These are phyloP conservation scores for Mus minutoides DNA, from an alignment of 2,797 vertebrate species.

Conservation along the genomic window DNA sequence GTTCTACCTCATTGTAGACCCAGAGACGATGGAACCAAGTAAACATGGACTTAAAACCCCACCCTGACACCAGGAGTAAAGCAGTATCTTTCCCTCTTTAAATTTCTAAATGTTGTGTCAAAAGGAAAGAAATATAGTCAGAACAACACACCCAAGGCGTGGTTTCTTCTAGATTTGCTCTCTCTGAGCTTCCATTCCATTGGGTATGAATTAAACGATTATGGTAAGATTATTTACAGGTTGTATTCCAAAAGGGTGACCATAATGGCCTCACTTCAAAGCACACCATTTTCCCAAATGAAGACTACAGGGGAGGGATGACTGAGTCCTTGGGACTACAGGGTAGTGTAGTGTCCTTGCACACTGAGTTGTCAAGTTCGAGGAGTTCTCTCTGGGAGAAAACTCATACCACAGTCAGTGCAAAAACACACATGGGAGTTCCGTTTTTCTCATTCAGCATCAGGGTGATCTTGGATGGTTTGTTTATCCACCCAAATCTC, in stretches of 20 bases:
- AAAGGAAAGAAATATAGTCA: neutral
- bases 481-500: slow-evolving; percentile 22
- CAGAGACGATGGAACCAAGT: neutral
- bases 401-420: neutral
- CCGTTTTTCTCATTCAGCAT: neutral
- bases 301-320: neutral
- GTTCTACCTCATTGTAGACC: neutral
- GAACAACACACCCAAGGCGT: neutral
- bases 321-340: neutral
- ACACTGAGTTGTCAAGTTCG: neutral
- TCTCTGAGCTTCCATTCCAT: neutral
- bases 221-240: neutral
- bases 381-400: neutral
- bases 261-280: neutral
- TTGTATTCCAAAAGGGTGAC: neutral
- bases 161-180: neutral
- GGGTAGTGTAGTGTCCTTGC: neutral
- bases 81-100: neutral
- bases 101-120: neutral
- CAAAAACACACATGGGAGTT: neutral
- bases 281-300: neutral
- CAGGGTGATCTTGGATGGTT: neutral
- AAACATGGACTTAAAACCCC: neutral
- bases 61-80: neutral
- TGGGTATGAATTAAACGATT: neutral